Percentiles rank a stretch among this genome's conserved stretches.
Conservation (phyloP, 2,888 invertebrate species). For the Sinohyriopsis cumingii region DNA sequence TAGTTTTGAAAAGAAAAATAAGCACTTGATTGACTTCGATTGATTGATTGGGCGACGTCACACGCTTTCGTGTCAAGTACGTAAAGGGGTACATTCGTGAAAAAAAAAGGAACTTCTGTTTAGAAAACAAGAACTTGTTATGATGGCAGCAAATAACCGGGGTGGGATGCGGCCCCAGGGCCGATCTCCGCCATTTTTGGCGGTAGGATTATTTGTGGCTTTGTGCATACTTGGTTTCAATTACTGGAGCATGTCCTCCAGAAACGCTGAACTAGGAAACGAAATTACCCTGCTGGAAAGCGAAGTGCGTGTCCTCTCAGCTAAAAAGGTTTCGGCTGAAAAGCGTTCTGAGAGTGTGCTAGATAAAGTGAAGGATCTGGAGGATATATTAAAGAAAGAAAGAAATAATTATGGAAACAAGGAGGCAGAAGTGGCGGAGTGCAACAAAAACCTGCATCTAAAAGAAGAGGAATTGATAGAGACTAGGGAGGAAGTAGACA, state of each 20-base stretch:
- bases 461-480: constrained; percentile 13
- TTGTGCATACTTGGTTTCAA: constrained; percentile 54
- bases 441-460: constrained; percentile 13
- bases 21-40: no score
- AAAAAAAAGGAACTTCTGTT: no score
- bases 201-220: constrained; percentile 55
- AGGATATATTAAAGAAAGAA: constrained; percentile 25
- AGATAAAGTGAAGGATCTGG: constrained; percentile 35
- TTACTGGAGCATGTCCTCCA: constrained; percentile 57
- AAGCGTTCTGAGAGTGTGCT: constrained; percentile 36
- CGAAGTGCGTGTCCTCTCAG: constrained; percentile 38
- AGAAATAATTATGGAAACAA: constrained; percentile 20
- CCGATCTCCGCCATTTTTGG: constrained; percentile 57
- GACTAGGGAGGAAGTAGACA: constrained; percentile 13
- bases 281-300: constrained; percentile 33
- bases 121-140: background rate
- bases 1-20: no score
- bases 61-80: no score
- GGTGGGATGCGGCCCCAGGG: constrained; percentile 49
- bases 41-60: no score
- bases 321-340: constrained; percentile 45
- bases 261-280: constrained; percentile 43
- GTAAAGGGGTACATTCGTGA: no score
- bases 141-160: constrained; percentile 52
- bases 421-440: constrained; percentile 15